Conservation (phyloP, 2,797 vertebrate species). For the Sphaeramia orbicularis region DNA sequence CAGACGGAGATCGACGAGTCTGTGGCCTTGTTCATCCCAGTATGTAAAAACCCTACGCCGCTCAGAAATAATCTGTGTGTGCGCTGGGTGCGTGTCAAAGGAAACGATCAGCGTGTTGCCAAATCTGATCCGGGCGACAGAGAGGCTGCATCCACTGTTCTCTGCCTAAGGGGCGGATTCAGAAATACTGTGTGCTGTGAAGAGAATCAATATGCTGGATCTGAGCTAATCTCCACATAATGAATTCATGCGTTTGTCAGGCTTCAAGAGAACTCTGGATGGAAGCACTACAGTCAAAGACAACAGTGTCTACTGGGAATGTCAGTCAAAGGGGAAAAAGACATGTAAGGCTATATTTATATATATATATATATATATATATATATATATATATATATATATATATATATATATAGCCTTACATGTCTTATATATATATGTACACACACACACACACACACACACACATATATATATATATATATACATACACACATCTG, state of each 20-base stretch:
- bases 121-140: slow-evolving; percentile 6
- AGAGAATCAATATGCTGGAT: slow-evolving; percentile 41
- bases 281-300: slow-evolving; percentile 22
- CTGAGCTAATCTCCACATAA: slow-evolving; percentile 42
- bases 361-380: slow-evolving; percentile 11
- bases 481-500: slow-evolving; percentile 15
- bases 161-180: background rate
- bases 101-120: slow-evolving; percentile 24
- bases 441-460: too few species aligned
- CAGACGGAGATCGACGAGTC: slow-evolving; percentile 39
- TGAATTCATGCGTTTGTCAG: slow-evolving; percentile 38
- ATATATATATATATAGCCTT: too few species aligned
- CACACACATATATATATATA: slow-evolving; percentile 5
- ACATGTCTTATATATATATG: too few species aligned
- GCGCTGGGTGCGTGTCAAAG: slow-evolving; percentile 8
- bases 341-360: slow-evolving; percentile 18
- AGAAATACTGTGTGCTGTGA: slow-evolving; percentile 14
- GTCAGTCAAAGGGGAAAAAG: slow-evolving; percentile 50
- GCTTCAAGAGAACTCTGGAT: slow-evolving; percentile 25
- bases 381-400: too few species aligned
- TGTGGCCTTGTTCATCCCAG: background rate
- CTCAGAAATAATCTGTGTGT: slow-evolving; percentile 18
- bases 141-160: background rate
- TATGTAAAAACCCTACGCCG: slow-evolving; percentile 14
- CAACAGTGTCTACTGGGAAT: slow-evolving; percentile 49